phyloP scores from a whole-genome alignment of 2,888 invertebrate species.

The Hirtodrosophila trivittata region DNA sequence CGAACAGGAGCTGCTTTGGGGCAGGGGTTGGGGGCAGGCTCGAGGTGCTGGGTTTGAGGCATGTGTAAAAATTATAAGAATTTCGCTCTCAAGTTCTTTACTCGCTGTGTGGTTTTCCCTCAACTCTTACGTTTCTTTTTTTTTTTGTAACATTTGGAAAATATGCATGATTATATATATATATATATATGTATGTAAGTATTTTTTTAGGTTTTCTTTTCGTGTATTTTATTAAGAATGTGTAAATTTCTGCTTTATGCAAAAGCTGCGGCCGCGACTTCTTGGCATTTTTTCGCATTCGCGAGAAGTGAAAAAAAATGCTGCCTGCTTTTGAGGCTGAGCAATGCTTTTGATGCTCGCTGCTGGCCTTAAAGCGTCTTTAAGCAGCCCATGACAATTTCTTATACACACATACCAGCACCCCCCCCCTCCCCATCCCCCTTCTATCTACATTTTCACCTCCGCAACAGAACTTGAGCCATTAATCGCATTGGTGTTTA shows the following conservation, averaged over 20 bases:
- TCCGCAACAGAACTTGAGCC: constrained; percentile 51
- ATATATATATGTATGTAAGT: constrained; percentile 17
- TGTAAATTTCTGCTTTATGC: constrained; percentile 79
- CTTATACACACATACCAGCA: constrained; percentile 6
- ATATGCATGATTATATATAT: constrained; percentile 51
- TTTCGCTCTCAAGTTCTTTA: constrained; percentile 72
- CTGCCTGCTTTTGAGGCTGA: constrained; percentile 14
- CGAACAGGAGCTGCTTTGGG: not conserved
- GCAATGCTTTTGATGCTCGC: constrained; percentile 59
- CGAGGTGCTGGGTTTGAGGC: constrained; percentile 27
- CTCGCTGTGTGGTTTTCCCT: constrained; percentile 39
- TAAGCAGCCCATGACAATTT: constrained; percentile 44
- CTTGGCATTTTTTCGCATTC: constrained; percentile 66
- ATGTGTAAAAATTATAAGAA: constrained; percentile 76
- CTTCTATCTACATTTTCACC: not conserved
- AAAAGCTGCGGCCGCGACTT: constrained; percentile 71
- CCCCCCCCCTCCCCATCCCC: too few relatives aligned
- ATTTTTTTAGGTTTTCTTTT: constrained; percentile 39
- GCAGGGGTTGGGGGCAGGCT: not conserved
- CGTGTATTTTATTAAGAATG: constrained; percentile 77
- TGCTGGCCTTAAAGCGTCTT: constrained; percentile 36
- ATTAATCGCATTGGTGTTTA: constrained; percentile 81
- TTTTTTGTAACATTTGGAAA: constrained; percentile 51
- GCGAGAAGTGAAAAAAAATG: not conserved
- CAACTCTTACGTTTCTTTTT: constrained; percentile 22